phyloP scores from a whole-genome alignment of 2,888 invertebrate genomes.

The Erebia palarica region DNA sequence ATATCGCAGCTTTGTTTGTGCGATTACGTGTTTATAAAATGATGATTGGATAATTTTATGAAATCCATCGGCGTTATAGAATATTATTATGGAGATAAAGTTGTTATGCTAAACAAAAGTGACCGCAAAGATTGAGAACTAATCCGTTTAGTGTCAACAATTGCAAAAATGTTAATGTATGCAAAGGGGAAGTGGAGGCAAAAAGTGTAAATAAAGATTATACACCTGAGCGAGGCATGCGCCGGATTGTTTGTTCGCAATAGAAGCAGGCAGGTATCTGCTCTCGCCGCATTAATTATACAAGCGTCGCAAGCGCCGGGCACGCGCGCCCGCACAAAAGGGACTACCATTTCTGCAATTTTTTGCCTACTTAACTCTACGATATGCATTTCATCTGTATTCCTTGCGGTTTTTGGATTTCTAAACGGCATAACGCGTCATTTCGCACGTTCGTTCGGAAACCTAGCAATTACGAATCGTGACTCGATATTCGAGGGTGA shows the following conservation, averaged over 20 bases:
- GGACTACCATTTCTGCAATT: slow-evolving; percentile 50
- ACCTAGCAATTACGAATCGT: slow-evolving; percentile 63
- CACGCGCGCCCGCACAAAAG: slow-evolving; percentile 59
- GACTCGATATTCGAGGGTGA: slow-evolving; percentile 54
- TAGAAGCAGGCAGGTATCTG: slow-evolving; percentile 61
- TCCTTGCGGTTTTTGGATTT: slow-evolving; percentile 21
- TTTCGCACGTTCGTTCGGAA: slow-evolving; percentile 41
- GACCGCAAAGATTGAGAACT: slow-evolving; percentile 15
- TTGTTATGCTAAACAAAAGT: slow-evolving; percentile 5
- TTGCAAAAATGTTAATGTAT: slow-evolving; percentile 75
- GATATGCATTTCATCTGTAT: slow-evolving; percentile 13
- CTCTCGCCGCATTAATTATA: slow-evolving; percentile 67
- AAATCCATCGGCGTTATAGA: background rate
- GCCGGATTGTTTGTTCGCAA: slow-evolving; percentile 61
- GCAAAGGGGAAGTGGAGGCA: slow-evolving; percentile 78
- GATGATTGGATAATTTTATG: background rate
- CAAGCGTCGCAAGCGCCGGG: slow-evolving; percentile 53
- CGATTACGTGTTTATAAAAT: background rate
- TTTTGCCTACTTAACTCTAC: slow-evolving; percentile 42
- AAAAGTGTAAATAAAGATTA: slow-evolving; percentile 76
- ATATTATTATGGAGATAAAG: background rate
- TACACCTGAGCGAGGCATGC: slow-evolving; percentile 74
- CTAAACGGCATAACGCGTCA: background rate
- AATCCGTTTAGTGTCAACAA: slow-evolving; percentile 28
- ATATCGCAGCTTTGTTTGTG: slow-evolving; percentile 41